Evolutionary conservation across 1,140 invertebrate species (phyloP).

Genomic region (Bombus haemorrhoidalis): DNA sequence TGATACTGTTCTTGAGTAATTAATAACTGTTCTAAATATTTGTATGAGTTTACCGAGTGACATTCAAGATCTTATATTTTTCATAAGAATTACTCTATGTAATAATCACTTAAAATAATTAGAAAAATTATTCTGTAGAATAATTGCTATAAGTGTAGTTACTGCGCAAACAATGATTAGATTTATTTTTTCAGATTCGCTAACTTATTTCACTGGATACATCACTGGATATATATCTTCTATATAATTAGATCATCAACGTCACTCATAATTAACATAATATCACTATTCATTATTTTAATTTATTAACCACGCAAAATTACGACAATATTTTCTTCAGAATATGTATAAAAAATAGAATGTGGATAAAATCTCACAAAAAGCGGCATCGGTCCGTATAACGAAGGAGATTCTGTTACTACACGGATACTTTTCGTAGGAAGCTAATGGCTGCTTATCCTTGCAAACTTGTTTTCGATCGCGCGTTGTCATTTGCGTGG

Average conservation of each 20-base stretch:
- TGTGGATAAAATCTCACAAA: conserved; percentile 27
- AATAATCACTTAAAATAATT: too few relatives aligned
- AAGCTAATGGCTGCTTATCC: conserved; percentile 55
- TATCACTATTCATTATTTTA: rapidly evolving
- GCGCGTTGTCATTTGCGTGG: conserved; percentile 58
- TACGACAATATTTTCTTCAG: too few relatives aligned
- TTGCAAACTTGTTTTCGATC: conserved; percentile 54
- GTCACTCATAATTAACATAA: neutral
- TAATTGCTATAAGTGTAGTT: too few relatives aligned
- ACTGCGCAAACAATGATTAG: too few relatives aligned
- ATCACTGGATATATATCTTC: neutral
- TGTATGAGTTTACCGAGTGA: neutral
- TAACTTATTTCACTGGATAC: too few relatives aligned
- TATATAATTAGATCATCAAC: neutral
- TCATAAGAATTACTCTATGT: too few relatives aligned
- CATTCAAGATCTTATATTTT: too few relatives aligned
- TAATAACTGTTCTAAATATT: neutral
- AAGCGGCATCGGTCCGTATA: conserved; percentile 30
- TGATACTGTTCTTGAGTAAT: neutral
- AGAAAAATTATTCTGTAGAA: too few relatives aligned
- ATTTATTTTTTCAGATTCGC: too few relatives aligned
- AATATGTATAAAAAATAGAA: neutral
- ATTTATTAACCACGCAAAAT: too few relatives aligned
- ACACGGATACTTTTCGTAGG: conserved; percentile 28
- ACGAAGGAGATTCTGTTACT: conserved; percentile 38